These are phyloP conservation scores for Sinodicranocentrus sp. DNA, from an alignment of 2,888 invertebrate genomes.

Conservation along the genomic window DNA sequence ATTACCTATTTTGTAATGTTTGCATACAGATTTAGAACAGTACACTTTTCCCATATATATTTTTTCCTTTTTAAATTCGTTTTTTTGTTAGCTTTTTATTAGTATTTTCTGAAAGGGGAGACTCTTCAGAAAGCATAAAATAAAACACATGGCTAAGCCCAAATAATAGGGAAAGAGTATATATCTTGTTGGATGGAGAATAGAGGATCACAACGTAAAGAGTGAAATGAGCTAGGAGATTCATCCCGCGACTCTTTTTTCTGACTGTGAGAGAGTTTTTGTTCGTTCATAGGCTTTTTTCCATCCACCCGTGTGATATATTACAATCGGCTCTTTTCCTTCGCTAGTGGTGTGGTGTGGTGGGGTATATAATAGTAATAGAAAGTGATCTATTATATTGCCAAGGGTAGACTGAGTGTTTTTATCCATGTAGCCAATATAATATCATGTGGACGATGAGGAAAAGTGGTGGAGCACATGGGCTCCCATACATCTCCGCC, in stretches of 20 bases:
- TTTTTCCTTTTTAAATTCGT: background rate
- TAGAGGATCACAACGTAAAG: background rate
- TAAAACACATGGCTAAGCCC: slow-evolving; percentile 24
- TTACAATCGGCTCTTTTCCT: slow-evolving; percentile 53
- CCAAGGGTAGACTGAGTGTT: slow-evolving; percentile 12
- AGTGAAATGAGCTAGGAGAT: slow-evolving; percentile 13
- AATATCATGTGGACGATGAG: background rate
- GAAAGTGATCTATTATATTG: slow-evolving; percentile 51
- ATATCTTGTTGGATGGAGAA: background rate
- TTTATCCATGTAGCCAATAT: slow-evolving; percentile 45
- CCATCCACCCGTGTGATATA: slow-evolving; percentile 57
- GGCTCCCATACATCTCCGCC: slow-evolving; percentile 14
- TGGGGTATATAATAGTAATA: slow-evolving; percentile 26
- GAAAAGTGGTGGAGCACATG: slow-evolving; percentile 17
- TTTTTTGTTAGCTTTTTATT: slow-evolving; percentile 18
- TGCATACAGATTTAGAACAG: slow-evolving; percentile 11
- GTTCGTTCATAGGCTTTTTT: slow-evolving; percentile 23
- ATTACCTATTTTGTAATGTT: slow-evolving; percentile 17
- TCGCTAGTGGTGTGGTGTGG: background rate
- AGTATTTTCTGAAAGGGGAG: background rate
- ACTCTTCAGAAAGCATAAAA: slow-evolving; percentile 11
- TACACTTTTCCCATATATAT: slow-evolving; percentile 7
- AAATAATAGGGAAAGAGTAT: background rate
- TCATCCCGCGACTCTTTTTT: background rate
- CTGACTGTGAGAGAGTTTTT: background rate